Evolutionary conservation across 2,888 invertebrate species (phyloP), one percentile per base, ranked within the genome.

Genomic region (Glaucopsyche alexis): DNA sequence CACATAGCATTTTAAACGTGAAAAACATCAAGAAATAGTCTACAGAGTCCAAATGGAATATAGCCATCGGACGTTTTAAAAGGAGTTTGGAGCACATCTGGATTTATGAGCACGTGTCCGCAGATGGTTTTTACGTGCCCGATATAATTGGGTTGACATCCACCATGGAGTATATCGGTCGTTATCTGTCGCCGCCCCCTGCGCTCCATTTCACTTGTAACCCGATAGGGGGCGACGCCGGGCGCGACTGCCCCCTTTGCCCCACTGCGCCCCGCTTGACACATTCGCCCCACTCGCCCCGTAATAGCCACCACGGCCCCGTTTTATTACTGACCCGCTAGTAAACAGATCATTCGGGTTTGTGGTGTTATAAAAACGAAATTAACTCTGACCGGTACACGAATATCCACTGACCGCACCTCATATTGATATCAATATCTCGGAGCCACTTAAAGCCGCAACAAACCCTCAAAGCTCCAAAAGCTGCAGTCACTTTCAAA

Each of bases 301-400:
- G 86, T 91, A 91, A 91, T 90, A 87, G 89, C 89, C 86, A 89
- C 90, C 87, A 86, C 90, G 87, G 89, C 90, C 92, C 90, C 90
- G 85, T 90, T 93, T 93, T 93, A 93, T 91, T 91, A 92, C 92
- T 91, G 90, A 89, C 90, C 92, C 91, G 91, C 92, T 90, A 93
- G 92, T 93, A 93, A 92, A 93, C 92, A 93, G 92, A 92, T 92
- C 92, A 92, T 93, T 92, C 91, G 89, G 91, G 90, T 91, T 92
- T 92, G 92, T 92, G 92, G 91, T 92, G 92, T 88, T 91, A 92
- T 93, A 93, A 93, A 93, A 93, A 91, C 90, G 88, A 89, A 93
- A 93, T 92, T 92, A 92, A 91, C 90, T 89, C 86, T 84, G 87
- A 83, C 86, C 86, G 85, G 89, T 89, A 84, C 85, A 90, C 89